phyloP scores from a whole-genome alignment of 2,797 vertebrate species.

The Merluccius polli region DNA sequence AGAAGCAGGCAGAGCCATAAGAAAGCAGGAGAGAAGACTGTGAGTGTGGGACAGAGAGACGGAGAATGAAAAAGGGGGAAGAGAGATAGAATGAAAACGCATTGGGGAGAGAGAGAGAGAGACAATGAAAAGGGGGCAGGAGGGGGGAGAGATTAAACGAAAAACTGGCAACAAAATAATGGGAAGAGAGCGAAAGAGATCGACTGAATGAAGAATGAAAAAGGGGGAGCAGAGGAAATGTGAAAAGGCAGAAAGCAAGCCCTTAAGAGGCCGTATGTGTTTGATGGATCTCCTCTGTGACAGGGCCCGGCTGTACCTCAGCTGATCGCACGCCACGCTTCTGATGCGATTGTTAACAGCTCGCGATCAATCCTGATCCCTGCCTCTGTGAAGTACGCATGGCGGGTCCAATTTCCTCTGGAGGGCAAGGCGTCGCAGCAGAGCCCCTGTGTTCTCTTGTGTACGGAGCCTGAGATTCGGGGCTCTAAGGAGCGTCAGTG shows the following conservation, averaged over 20 bases:
- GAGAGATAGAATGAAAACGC: neutral
- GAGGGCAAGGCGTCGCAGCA: constrained; percentile 27
- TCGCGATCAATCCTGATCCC: constrained; percentile 51
- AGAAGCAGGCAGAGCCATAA: constrained; percentile 6
- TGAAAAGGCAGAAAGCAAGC: constrained; percentile 10
- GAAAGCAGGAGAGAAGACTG: neutral
- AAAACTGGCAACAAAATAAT: neutral
- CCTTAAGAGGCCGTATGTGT: constrained; percentile 19
- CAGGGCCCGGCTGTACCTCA: constrained; percentile 28
- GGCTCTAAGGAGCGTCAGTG: constrained; percentile 28
- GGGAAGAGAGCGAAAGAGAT: neutral
- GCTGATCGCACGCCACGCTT: constrained; percentile 47
- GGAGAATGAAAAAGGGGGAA: neutral
- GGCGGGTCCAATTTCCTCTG: constrained; percentile 31
- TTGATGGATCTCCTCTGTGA: constrained; percentile 39
- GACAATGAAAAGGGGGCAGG: neutral
- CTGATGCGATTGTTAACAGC: constrained; percentile 54
- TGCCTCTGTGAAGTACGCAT: constrained; percentile 34
- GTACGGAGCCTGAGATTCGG: constrained; percentile 28
- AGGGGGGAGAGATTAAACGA: neutral
- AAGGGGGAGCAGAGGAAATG: neutral
- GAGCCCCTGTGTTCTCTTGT: constrained; percentile 28
- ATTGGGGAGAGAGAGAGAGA: too few species aligned
- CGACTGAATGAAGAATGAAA: constrained; percentile 1
- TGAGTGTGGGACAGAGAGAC: constrained; percentile 12